Evolutionary conservation across 2,888 invertebrate species (phyloP), one percentile per base, ranked within the genome.

Genomic region (Sylvicola cinctus): DNA sequence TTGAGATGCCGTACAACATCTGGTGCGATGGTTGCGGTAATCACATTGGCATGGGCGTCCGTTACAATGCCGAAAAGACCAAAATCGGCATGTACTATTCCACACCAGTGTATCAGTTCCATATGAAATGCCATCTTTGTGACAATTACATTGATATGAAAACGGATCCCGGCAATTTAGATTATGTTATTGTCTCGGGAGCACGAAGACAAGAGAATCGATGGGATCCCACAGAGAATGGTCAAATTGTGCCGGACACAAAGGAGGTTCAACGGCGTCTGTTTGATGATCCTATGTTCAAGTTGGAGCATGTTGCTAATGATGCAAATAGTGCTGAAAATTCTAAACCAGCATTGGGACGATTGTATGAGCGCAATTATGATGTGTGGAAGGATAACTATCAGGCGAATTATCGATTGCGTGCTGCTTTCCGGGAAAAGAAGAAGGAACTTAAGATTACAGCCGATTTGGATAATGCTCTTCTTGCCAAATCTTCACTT

Each of bases 1-100:
- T 99, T 64, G 98, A 98, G 62, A 93, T 98, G 95, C 98, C 98
- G 1, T 98, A 91, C 51, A 98, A 98, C 58, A 96, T 98, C 45
- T 98, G 98, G 98, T 99, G 98, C 46, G 85, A 88, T 27, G 95
- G 95, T 35, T 98, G 98, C 54, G 78, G 80, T 41, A 96, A 90
- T 61, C 98, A 96, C 51, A 90, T 99, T 36, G 98, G 95, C 20
- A 98, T 96, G 95, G 96, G 98, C 2, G 96, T 98, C 1, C 70
- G 98, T 33, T 98, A 98, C 55, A 98, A 88, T 49, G 85, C 87
- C 0, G 87, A 88, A 51, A 88, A 88, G 56, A 84, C 68, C 0
- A 88, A 87, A 58, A 65, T 90, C 33, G 98, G 96, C 42, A 96
- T 91, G 84, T 98, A 98, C 53, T 96, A 93, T 50, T 84, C 81